Conservation (phyloP, 2,113 vertebrate species). For the Cygnus buccinator region DNA sequence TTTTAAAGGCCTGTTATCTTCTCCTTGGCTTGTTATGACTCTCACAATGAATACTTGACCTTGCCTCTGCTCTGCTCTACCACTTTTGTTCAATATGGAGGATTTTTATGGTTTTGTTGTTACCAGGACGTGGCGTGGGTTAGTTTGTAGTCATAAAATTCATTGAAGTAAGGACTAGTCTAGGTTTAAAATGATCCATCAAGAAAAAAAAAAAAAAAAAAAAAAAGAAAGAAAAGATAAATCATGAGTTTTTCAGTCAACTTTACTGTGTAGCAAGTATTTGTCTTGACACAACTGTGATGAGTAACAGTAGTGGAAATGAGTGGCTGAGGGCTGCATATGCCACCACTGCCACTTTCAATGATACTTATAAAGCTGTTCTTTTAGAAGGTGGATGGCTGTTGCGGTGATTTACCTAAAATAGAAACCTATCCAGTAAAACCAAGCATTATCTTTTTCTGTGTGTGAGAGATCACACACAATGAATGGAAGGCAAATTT, state of each 20-base stretch:
- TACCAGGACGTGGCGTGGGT: background rate
- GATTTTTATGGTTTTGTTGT: background rate
- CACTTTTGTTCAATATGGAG: background rate
- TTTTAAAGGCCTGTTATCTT: background rate
- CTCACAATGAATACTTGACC: background rate
- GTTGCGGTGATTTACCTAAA: background rate
- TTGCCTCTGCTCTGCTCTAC: background rate
- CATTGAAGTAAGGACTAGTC: background rate
- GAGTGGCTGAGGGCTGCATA: background rate
- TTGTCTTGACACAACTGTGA: background rate
- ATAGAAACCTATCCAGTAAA: background rate
- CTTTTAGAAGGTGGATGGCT: background rate
- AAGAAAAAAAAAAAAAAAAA: background rate
- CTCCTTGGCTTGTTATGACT: background rate
- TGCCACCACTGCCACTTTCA: background rate
- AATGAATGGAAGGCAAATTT: background rate
- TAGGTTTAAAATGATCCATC: background rate
- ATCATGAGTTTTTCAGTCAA: background rate
- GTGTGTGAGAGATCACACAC: background rate
- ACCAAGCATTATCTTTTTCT: background rate
- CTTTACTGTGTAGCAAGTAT: background rate
- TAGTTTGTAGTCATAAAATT: background rate
- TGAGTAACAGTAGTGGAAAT: background rate
- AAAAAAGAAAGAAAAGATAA: background rate
- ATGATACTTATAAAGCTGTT: background rate